Evolutionary conservation across 2,113 vertebrate genomes (phyloP).

Genomic region (Progne subis): DNA sequence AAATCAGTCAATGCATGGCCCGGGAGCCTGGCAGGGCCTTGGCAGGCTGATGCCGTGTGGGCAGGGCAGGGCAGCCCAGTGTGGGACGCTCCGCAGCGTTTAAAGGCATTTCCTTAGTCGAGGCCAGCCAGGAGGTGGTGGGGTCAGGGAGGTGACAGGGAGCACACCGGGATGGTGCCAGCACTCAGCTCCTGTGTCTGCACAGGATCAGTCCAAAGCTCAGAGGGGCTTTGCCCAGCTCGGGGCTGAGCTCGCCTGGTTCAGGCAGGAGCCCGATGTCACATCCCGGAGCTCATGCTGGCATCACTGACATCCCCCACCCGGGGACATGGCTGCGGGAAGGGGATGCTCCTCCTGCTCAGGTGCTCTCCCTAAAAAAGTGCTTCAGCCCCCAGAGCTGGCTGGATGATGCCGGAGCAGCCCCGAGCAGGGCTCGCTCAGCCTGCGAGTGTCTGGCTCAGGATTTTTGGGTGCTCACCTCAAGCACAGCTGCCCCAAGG

Average conservation of each 20-base stretch:
- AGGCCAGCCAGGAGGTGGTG: not conserved
- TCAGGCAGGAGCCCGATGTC: not conserved
- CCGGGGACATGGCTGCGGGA: fast-evolving
- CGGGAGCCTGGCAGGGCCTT: not conserved
- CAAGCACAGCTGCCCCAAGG: not conserved
- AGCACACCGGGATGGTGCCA: fast-evolving
- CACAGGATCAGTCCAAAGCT: not conserved
- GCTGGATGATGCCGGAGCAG: not conserved
- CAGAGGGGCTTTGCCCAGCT: not conserved
- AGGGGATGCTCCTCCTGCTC: not conserved
- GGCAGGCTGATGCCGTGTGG: not conserved
- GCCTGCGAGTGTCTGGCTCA: fast-evolving
- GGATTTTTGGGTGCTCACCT: not conserved
- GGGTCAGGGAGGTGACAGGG: not conserved
- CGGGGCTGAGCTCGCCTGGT: not conserved
- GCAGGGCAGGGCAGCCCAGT: not conserved
- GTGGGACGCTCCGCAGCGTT: fast-evolving
- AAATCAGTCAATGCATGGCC: conserved; percentile 64
- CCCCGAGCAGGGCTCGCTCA: fast-evolving
- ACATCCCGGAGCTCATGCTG: not conserved
- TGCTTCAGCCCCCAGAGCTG: not conserved
- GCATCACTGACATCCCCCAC: not conserved
- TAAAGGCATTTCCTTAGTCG: not conserved
- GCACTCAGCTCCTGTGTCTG: not conserved
- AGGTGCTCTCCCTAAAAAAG: not conserved